Evolutionary conservation across 1,140 invertebrate species (phyloP).

Genomic region (Protaetia brevitarsis): DNA sequence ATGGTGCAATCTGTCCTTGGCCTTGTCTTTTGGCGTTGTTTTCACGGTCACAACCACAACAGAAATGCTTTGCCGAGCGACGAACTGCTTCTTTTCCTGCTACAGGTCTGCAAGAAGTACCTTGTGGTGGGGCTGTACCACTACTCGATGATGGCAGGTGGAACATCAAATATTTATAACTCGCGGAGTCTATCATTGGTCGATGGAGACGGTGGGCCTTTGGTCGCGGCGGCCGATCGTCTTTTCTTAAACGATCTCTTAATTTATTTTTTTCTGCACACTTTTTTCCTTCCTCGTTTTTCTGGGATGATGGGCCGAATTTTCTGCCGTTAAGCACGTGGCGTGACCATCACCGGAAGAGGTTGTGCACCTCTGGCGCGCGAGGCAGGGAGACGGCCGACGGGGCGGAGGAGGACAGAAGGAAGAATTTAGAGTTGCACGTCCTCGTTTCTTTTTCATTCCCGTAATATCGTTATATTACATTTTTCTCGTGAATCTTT

Average conservation of each 20-base stretch:
- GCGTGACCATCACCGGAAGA: not conserved
- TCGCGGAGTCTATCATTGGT: conserved; percentile 35
- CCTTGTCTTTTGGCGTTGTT: conserved; percentile 42
- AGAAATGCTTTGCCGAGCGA: conserved; percentile 47
- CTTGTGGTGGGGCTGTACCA: conserved; percentile 40
- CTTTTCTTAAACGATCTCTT: conserved; percentile 7
- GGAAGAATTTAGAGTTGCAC: not conserved
- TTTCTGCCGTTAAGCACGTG: not conserved
- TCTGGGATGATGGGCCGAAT: conserved; percentile 2
- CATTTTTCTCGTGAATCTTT: not conserved
- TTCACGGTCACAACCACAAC: conserved; percentile 47
- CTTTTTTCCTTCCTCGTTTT: not conserved
- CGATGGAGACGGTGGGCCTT: conserved; percentile 20
- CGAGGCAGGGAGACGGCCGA: no score
- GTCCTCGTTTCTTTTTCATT: conserved; percentile 4
- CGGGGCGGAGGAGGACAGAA: not conserved
- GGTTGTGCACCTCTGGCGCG: not conserved
- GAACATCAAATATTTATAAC: conserved; percentile 41
- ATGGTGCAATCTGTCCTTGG: conserved; percentile 38
- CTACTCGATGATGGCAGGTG: conserved; percentile 41
- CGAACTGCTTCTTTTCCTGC: conserved; percentile 47
- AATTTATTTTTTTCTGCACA: not conserved
- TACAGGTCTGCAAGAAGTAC: conserved; percentile 34
- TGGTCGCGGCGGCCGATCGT: not conserved
- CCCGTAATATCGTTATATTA: not conserved